A percentile compares a stretch with the other conserved stretches of the same genome.
Evolutionary conservation across 1,140 invertebrate genomes (phyloP).

Genomic region (Heliconius hewitsoni): DNA sequence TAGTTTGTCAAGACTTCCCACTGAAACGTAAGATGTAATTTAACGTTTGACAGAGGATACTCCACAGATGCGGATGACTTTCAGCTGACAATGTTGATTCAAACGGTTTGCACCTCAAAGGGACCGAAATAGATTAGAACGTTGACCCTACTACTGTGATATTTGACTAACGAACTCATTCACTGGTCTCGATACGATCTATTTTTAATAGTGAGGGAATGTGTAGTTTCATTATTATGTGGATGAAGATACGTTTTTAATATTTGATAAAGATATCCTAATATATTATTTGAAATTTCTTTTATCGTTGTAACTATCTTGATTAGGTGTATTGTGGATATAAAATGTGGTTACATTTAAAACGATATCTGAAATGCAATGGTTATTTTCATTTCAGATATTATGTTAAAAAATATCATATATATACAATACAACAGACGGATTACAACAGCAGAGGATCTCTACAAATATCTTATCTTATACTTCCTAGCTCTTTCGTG

Average conservation of each 20-base stretch:
- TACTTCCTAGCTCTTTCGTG: too few species aligned
- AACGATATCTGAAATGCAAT: too few species aligned
- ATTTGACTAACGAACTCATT: conserved; percentile 40
- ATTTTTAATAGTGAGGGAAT: neutral
- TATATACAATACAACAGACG: too few species aligned
- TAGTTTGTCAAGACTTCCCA: conserved; percentile 4
- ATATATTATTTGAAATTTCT: too few species aligned
- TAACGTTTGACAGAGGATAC: conserved; percentile 32
- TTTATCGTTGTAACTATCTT: too few species aligned
- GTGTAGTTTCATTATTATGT: neutral
- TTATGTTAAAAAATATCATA: too few species aligned
- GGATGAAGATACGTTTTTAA: neutral
- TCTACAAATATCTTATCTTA: too few species aligned
- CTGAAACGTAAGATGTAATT: conserved; percentile 34
- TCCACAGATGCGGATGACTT: conserved; percentile 26
- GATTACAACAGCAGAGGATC: too few species aligned
- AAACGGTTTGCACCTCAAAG: conserved; percentile 57
- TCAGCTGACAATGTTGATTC: conserved; percentile 38
- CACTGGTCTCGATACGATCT: conserved; percentile 27
- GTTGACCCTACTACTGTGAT: conserved; percentile 39
- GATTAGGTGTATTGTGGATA: too few species aligned
- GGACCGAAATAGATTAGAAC: conserved; percentile 52
- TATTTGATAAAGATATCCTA: too few species aligned
- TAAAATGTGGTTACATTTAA: too few species aligned
- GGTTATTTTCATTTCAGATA: too few species aligned